Evolutionary conservation across 2,888 invertebrate species (phyloP).

Genomic region (Oscheius onirici): DNA sequence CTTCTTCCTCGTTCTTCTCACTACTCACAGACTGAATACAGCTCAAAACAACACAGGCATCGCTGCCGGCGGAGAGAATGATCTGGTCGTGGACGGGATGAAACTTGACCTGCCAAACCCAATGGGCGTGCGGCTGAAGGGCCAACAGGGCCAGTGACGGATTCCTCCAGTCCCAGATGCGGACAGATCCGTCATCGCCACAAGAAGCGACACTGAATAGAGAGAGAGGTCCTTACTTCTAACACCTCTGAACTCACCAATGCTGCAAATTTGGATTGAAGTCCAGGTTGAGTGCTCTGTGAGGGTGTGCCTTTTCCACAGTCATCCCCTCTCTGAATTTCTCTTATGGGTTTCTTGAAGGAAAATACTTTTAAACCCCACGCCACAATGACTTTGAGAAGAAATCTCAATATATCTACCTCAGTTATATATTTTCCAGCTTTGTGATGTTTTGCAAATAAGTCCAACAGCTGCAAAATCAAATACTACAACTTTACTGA

Average conservation of each 20-base stretch:
- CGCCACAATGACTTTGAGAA: too few relatives aligned
- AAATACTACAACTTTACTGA: too few relatives aligned
- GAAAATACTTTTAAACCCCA: too few relatives aligned
- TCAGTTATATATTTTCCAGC: too few relatives aligned
- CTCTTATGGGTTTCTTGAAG: neutral
- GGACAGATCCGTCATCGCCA: constrained; percentile 92
- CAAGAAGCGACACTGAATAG: constrained; percentile 81
- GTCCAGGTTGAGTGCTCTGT: constrained; percentile 88
- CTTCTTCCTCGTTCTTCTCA: constrained; percentile 36
- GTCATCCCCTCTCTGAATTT: constrained; percentile 80
- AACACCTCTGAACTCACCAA: constrained; percentile 34
- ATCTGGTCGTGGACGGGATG: constrained; percentile 97
- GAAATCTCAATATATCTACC: too few relatives aligned
- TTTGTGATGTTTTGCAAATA: too few relatives aligned
- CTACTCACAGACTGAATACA: constrained; percentile 53
- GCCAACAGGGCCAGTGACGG: constrained; percentile 80
- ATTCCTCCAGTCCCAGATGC: constrained; percentile 92
- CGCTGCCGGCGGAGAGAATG: constrained; percentile 90
- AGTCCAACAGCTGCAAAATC: too few relatives aligned
- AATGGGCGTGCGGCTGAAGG: constrained; percentile 75
- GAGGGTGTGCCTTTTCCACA: constrained; percentile 87
- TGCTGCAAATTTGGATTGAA: constrained; percentile 88
- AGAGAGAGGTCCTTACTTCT: too few relatives aligned
- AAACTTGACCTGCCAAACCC: constrained; percentile 80
- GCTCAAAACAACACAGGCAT: constrained; percentile 88